A percentile compares a stretch with the other conserved stretches of the same genome.
Conservation (phyloP, 2,888 invertebrate genomes). For the Lasioglossum calceatum region DNA sequence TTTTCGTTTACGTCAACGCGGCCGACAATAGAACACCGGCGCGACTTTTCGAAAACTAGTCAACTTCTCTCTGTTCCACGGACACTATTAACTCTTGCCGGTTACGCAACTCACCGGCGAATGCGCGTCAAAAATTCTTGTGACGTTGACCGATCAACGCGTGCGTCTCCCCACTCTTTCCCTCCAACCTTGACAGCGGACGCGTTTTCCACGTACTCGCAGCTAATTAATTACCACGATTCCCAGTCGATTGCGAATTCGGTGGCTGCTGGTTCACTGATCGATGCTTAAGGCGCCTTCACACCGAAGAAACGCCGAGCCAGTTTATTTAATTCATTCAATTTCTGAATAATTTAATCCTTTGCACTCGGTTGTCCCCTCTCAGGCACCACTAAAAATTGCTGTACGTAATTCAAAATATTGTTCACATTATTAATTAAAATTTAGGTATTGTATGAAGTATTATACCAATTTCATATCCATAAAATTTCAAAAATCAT, state of each 20-base stretch:
- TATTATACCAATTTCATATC: too few relatives aligned
- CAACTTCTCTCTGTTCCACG: background rate
- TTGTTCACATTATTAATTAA: too few relatives aligned
- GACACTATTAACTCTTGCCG: background rate
- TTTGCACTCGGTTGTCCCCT: too few relatives aligned
- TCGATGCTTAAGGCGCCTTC: background rate
- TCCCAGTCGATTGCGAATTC: background rate
- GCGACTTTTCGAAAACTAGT: background rate
- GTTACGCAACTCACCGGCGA: background rate
- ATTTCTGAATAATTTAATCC: too few relatives aligned
- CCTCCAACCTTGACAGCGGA: background rate
- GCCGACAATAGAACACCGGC: background rate
- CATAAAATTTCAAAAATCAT: too few relatives aligned
- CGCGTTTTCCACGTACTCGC: background rate
- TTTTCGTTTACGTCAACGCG: conserved; percentile 8
- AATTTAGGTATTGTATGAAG: too few relatives aligned
- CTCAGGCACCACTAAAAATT: too few relatives aligned
- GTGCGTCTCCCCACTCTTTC: background rate
- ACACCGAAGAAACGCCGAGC: background rate
- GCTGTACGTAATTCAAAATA: too few relatives aligned
- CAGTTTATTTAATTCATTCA: too few relatives aligned
- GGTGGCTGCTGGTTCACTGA: background rate
- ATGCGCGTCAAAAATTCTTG: background rate
- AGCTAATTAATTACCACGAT: background rate
- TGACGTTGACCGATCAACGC: background rate